These are phyloP conservation scores for Alviniconcha strummeri DNA, from an alignment of 2,888 invertebrate species.

Conservation along the genomic window DNA sequence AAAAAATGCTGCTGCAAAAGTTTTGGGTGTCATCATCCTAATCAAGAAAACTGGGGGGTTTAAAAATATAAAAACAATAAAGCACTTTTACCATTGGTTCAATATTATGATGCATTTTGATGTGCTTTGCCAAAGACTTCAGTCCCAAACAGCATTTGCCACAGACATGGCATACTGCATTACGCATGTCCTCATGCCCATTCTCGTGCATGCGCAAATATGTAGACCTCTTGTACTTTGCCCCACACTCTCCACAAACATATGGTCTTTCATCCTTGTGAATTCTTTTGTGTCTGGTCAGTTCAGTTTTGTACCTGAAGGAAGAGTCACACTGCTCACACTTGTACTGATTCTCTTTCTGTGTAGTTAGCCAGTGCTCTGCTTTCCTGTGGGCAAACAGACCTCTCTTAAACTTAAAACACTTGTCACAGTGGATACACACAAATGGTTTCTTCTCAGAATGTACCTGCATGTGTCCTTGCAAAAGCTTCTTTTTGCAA, in stretches of 20 bases:
- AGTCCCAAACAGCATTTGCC: slow-evolving; percentile 2
- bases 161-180: slow-evolving; percentile 14
- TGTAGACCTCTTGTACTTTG: slow-evolving; percentile 30
- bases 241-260: slow-evolving; percentile 31
- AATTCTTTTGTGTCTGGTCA: neutral
- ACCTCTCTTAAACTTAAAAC: neutral
- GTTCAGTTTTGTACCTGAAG: slow-evolving; percentile 7
- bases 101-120: neutral
- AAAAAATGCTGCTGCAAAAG: too few species aligned
- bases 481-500: too few species aligned
- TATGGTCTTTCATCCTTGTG: slow-evolving; percentile 32
- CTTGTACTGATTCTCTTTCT: neutral
- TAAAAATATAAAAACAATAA: too few species aligned
- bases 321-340: neutral
- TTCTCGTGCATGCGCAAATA: neutral
- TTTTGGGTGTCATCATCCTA: too few species aligned
- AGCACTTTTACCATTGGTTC: neutral
- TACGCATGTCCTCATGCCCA: slow-evolving; percentile 16
- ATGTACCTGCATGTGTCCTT: neutral
- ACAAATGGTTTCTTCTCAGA: neutral
- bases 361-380: neutral
- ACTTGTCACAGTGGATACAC: neutral
- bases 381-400: neutral
- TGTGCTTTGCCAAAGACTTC: neutral
- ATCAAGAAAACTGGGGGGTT: too few species aligned